Evolutionary conservation across 30 jellyfish, hydroid and myxozoan species (phyloP).

Genomic region (Aurelia sp.): DNA sequence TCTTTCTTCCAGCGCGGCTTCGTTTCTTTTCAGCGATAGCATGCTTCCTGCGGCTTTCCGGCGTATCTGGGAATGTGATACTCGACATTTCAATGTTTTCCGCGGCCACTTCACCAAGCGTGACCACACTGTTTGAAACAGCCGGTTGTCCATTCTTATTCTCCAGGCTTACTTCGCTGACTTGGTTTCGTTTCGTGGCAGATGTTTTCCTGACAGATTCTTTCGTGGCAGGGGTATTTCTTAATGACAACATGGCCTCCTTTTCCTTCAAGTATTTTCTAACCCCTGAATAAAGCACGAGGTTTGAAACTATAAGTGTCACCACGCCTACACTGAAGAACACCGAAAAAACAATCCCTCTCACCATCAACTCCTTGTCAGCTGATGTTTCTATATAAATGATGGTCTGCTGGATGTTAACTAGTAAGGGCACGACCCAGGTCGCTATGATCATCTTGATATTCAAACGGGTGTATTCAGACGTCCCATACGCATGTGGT

Average conservation of each 20-base stretch:
- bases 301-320: background rate
- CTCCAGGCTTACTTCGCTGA: background rate
- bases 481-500: conserved; percentile 4
- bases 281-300: background rate
- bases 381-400: background rate
- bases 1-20: background rate
- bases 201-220: background rate
- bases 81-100: background rate
- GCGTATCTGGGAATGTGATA: background rate
- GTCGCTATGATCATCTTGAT: background rate
- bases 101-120: background rate
- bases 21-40: too few species aligned
- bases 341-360: conserved; percentile 11
- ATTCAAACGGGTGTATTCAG: background rate
- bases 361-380: background rate
- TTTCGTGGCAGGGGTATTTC: background rate
- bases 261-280: background rate
- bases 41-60: background rate
- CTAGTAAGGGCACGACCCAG: conserved; percentile 23
- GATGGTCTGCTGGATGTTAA: conserved; percentile 13
- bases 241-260: background rate
- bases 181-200: background rate
- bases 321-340: background rate
- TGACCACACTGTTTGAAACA: background rate
- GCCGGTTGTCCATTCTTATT: background rate